Percentiles rank a stretch among this genome's conserved stretches.
These are phyloP conservation scores for Sanderia malayensis DNA, from an alignment of 30 jellyfish, hydroid and myxozoan genomes.

Conservation along the genomic window DNA sequence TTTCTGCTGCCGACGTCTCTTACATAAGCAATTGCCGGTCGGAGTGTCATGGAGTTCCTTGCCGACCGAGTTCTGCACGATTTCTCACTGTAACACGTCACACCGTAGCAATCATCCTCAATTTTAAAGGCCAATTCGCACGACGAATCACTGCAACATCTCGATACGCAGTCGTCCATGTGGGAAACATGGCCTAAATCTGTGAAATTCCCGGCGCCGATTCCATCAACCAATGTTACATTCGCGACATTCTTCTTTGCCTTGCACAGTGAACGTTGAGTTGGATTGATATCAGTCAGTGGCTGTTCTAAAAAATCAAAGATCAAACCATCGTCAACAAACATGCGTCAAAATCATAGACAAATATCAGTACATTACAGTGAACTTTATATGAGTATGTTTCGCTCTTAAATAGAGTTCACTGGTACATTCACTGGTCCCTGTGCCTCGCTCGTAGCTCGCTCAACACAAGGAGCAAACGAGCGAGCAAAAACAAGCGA, in stretches of 20 bases:
- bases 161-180: constrained; percentile 82
- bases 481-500: no score
- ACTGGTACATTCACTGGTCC: no score
- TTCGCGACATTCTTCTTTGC: constrained; percentile 50
- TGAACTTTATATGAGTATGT: no score
- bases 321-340: no score
- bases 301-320: constrained; percentile 30
- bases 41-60: constrained; percentile 64
- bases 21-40: constrained; percentile 75
- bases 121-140: constrained; percentile 89
- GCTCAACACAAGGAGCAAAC: no score
- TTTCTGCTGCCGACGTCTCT: constrained; percentile 64
- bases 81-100: constrained; percentile 73
- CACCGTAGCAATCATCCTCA: constrained; percentile 93
- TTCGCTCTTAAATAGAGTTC: no score
- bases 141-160: constrained; percentile 74
- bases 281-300: constrained; percentile 50
- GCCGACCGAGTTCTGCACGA: constrained; percentile 91
- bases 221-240: constrained; percentile 90
- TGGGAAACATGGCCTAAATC: constrained; percentile 83
- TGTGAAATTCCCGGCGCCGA: constrained; percentile 90
- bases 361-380: no score
- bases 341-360: no score
- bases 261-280: constrained; percentile 56
- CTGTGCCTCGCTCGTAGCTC: no score